phyloP scores from a whole-genome alignment of 2,113 vertebrate genomes.

The Columbina picui region DNA sequence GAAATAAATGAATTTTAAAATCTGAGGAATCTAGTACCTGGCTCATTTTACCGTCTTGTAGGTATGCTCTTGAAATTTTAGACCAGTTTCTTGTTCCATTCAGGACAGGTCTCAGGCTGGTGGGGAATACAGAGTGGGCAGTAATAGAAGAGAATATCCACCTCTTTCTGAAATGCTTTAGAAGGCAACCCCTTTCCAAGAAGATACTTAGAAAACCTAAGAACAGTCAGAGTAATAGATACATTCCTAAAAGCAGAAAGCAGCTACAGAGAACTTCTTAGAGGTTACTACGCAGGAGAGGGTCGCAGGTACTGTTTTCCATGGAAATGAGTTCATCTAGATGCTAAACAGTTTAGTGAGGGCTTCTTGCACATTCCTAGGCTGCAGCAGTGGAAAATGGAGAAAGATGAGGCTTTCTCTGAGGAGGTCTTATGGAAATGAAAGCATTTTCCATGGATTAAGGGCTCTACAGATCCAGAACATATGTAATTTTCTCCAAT shows the following conservation, averaged over 20 bases:
- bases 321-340: constrained; percentile 43
- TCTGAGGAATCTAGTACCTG: not conserved
- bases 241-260: not conserved
- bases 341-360: constrained; percentile 43
- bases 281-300: not conserved
- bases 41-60: not conserved
- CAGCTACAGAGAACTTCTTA: not conserved
- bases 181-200: not conserved
- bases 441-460: constrained; percentile 45
- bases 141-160: not conserved
- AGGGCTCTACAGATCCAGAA: constrained; percentile 29
- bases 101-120: not conserved
- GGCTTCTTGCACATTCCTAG: not conserved
- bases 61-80: not conserved
- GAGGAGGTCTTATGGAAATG: not conserved
- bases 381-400: not conserved
- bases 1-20: not conserved
- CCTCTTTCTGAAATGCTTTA: not conserved
- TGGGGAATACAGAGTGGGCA: not conserved
- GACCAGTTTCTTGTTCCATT: not conserved
- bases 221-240: not conserved
- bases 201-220: not conserved
- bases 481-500: constrained; percentile 3
- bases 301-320: not conserved
- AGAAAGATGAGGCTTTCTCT: constrained; percentile 32